Evolutionary conservation across 2,113 vertebrate species (phyloP).

Genomic region (Ictalurus furcatus): DNA sequence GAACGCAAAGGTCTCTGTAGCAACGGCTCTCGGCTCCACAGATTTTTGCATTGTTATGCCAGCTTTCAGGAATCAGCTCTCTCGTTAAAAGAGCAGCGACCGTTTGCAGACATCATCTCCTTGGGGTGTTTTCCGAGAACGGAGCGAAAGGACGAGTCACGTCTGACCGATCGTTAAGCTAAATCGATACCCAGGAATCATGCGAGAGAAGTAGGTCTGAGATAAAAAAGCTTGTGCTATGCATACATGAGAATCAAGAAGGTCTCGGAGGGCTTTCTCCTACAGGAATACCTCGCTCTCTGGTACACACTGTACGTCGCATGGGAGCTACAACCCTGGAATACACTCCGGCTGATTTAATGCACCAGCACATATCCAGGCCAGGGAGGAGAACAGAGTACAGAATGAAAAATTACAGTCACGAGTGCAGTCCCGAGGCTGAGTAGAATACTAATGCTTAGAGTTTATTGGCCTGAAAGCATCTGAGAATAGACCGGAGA

Average conservation of each 20-base stretch:
- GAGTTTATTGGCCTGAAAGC: constrained; percentile 32
- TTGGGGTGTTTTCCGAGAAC: neutral
- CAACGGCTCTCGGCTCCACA: neutral
- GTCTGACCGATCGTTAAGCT: neutral
- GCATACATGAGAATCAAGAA: neutral
- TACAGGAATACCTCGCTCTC: constrained; percentile 9
- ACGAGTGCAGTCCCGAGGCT: neutral
- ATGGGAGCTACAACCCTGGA: constrained; percentile 26
- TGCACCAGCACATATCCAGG: constrained; percentile 37
- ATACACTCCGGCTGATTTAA: constrained; percentile 33
- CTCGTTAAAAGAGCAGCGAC: constrained; percentile 22
- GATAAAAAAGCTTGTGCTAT: neutral
- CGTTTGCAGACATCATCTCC: neutral
- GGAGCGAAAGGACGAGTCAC: neutral
- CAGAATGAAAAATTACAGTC: constrained; percentile 24
- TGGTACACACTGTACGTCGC: constrained; percentile 24
- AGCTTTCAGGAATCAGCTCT: constrained; percentile 16
- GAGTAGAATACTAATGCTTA: constrained; percentile 34
- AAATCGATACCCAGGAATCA: neutral
- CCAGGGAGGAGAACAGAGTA: constrained; percentile 17
- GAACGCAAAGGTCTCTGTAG: constrained; percentile 1
- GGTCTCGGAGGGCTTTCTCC: constrained; percentile 28
- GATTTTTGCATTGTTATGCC: constrained; percentile 11
- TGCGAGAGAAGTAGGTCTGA: neutral
- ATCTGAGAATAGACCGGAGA: neutral